Base-by-base conservation (phyloP, 2,113 vertebrate genomes). In the Catharus bicknelli region DNA sequence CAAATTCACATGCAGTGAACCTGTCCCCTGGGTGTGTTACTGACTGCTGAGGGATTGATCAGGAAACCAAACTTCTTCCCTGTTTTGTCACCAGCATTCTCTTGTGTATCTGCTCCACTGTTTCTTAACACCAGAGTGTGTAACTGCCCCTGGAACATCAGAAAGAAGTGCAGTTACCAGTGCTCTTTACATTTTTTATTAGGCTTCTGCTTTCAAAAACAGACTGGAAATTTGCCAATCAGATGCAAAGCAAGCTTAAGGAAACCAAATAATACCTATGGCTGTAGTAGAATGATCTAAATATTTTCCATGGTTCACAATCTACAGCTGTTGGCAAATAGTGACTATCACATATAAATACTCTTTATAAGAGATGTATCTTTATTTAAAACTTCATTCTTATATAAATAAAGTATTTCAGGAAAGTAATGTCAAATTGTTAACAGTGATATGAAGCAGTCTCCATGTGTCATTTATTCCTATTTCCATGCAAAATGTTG, bases 371-470 rank as follows among this genome's bases (percentile, higher is more conserved):
- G 69, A 90, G 77, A 90, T 38, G 19, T 66, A 94, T 86, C 88
- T 94, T 89, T 96, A 86, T 92, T 93, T 86, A 82, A 95, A 90
- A 93, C 34, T 57, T 87, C 90, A 93, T 32, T 73, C 42, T 74
- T 80, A 69, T 54, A 34, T 83, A 95, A 95, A 96, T 94, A 83
- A 84, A 77, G 63, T 51, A 47, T 78, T 95, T 94, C 82, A 81
- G 51, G 26, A 90, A 95, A 94, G 61, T 20, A 85, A 86, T 1
- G 68, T 95, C 73, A 96, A 95, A 92, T 83, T 82, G 69, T 93
- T 96, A 95, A 43, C 62, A 88, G 48, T 94, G 95, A 96, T 93
- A 95, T 36, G 80, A 97, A 96, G 77, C 96, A 97, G 88, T 79
- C 13, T 93, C 63, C 69, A 89, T 55, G 83, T 95, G 82, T 87